phyloP scores from a whole-genome alignment of 2,888 invertebrate species.

The Euplagia quadripunctaria region DNA sequence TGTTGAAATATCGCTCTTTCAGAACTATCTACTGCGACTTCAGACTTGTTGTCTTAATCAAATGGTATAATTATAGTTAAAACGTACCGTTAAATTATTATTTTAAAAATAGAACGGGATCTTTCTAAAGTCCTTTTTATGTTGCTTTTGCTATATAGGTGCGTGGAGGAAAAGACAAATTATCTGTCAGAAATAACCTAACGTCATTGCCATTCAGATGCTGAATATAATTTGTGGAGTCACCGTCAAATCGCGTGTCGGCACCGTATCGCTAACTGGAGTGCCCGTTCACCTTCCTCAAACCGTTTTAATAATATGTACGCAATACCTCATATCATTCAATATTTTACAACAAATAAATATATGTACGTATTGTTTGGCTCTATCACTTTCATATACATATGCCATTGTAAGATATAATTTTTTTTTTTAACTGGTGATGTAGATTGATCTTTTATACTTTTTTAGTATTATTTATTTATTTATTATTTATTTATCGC shows the following conservation, averaged over 20 bases:
- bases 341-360: conserved; percentile 47
- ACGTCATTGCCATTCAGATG: conserved; percentile 68
- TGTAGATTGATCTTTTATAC: too few relatives aligned
- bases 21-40: conserved; percentile 45
- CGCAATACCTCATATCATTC: conserved; percentile 55
- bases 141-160: conserved; percentile 5
- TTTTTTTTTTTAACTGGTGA: too few relatives aligned
- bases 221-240: conserved; percentile 68
- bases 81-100: conserved; percentile 36
- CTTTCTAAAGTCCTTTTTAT: conserved; percentile 29
- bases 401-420: too few relatives aligned
- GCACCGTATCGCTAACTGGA: conserved; percentile 42
- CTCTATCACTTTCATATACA: conserved; percentile 29
- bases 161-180: conserved; percentile 61
- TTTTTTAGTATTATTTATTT: too few relatives aligned
- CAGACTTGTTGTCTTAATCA: conserved; percentile 44
- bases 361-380: conserved; percentile 28
- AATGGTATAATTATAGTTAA: conserved; percentile 28
- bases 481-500: too few relatives aligned
- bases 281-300: conserved; percentile 53
- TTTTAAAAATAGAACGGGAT: conserved; percentile 21
- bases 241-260: conserved; percentile 48
- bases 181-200: conserved; percentile 63
- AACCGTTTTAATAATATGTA: conserved; percentile 45
- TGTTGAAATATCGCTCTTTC: conserved; percentile 51